phyloP scores from a whole-genome alignment of 2,113 vertebrate species.

The Panthera leo region DNA sequence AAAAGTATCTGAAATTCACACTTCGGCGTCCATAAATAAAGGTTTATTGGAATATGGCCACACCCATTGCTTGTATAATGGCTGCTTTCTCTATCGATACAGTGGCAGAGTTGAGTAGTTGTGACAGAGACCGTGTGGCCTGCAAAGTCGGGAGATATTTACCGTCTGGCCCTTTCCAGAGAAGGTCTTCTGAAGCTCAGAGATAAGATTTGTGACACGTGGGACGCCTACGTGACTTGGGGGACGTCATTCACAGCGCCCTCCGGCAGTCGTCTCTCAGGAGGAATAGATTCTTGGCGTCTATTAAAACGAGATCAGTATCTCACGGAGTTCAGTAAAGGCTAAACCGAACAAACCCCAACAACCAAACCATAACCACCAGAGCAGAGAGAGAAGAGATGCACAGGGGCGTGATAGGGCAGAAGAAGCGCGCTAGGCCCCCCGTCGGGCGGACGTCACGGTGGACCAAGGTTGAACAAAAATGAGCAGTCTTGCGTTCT shows the following conservation, averaged over 20 bases:
- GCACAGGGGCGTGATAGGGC: not conserved
- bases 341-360: not conserved
- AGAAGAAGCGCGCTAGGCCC: not conserved
- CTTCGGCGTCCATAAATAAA: not conserved
- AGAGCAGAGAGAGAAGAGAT: not conserved
- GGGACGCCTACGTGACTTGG: not conserved
- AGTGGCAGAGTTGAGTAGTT: not conserved
- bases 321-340: not conserved
- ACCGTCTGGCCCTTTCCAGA: not conserved
- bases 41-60: not conserved
- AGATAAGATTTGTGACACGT: not conserved
- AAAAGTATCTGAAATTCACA: not conserved
- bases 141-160: too few relatives aligned
- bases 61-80: not conserved
- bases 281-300: not conserved
- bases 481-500: not conserved
- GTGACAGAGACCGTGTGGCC: not conserved
- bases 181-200: not conserved
- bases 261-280: not conserved
- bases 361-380: not conserved
- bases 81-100: accelerated
- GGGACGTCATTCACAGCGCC: not conserved
- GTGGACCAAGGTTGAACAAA: not conserved
- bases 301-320: not conserved
- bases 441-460: accelerated